Conservation (phyloP, 2,888 invertebrate species). For the Erebia epiphron region DNA sequence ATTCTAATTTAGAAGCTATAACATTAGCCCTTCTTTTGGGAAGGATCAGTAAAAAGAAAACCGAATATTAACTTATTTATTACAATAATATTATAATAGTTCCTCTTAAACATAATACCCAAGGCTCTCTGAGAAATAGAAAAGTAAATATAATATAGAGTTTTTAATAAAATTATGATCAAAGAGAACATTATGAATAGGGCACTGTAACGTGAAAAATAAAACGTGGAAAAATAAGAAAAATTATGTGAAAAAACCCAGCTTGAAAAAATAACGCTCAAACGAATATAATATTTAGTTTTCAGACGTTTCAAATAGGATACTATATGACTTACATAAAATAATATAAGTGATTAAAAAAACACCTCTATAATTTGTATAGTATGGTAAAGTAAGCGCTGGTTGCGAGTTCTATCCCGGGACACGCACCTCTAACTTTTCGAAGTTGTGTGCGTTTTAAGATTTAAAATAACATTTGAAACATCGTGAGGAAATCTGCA, state of each 20-base stretch:
- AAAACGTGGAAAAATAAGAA: neutral
- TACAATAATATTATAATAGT: neutral
- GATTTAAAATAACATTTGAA: no score
- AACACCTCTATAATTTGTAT: no score
- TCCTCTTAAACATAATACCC: neutral
- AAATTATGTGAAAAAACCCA: neutral
- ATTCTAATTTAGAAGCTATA: no score
- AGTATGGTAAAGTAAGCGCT: no score
- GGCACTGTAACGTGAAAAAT: conserved; percentile 1
- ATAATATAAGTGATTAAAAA: no score
- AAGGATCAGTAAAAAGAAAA: no score
- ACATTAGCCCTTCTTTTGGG: no score
- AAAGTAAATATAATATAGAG: neutral
- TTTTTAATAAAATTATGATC: neutral
- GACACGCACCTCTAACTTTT: no score
- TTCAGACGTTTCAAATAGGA: neutral
- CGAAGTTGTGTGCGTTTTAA: no score
- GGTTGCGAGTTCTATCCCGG: no score
- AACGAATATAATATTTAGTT: neutral
- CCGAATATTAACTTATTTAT: no score
- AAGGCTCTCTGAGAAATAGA: neutral
- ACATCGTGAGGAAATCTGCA: neutral
- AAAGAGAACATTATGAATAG: neutral
- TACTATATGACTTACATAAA: no score
- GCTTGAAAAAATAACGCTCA: neutral